Conservation (phyloP, 2,797 vertebrate genomes). For the Varecia variegata region DNA sequence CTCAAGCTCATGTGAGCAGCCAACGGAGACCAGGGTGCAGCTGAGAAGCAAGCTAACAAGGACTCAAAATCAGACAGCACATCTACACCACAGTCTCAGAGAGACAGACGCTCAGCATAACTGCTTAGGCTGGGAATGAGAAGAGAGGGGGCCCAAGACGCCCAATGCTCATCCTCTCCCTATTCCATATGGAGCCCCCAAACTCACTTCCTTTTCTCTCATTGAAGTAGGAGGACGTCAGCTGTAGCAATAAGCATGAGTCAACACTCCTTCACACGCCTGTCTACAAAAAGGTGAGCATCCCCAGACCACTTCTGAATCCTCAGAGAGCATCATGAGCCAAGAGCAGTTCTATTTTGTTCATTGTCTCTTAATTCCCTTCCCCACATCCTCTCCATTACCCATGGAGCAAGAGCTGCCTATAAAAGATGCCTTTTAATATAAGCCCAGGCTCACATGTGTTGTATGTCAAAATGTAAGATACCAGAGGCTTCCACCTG, state of each 20-base stretch:
- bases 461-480: neutral
- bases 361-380: neutral
- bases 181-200: neutral
- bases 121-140: neutral
- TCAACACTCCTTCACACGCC: neutral
- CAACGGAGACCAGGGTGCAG: neutral
- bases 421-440: neutral
- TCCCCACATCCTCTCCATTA: neutral
- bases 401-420: neutral
- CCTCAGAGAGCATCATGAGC: neutral
- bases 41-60: neutral
- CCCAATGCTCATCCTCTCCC: neutral
- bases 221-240: neutral
- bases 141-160: neutral
- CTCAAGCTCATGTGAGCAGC: neutral
- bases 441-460: neutral
- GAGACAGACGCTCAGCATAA: neutral
- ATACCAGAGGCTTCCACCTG: neutral
- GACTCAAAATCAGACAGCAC: neutral
- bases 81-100: neutral
- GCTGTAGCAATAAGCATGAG: neutral
- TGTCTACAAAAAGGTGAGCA: neutral
- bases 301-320: neutral
- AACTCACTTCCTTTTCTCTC: neutral
- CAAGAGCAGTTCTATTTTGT: neutral